Evolutionary conservation across 2,797 vertebrate species (phyloP).

Genomic region (Anguilla anguilla): DNA sequence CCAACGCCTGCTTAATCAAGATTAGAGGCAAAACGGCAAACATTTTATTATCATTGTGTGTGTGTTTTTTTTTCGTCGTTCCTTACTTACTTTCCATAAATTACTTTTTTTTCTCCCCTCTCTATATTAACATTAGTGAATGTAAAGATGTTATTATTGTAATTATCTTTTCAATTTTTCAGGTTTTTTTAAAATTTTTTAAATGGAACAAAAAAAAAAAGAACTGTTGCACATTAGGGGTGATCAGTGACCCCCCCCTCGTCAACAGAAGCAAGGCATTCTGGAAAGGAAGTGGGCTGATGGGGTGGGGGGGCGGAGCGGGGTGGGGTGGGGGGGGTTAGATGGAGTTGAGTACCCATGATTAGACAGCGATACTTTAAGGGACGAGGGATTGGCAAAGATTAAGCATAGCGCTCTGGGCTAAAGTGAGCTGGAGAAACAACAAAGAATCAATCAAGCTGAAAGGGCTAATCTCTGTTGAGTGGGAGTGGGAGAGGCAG

Average conservation of each 20-base stretch:
- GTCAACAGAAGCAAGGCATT: background rate
- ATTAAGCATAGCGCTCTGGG: constrained; percentile 8
- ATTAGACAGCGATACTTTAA: constrained; percentile 2
- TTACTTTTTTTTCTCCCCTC: background rate
- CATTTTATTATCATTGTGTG: background rate
- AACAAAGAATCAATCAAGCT: constrained; percentile 9
- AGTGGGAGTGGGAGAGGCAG: background rate
- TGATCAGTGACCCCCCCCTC: background rate
- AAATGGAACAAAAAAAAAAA: background rate
- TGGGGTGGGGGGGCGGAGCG: background rate
- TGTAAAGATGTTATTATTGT: background rate
- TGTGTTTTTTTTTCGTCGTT: background rate
- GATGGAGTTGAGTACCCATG: constrained; percentile 17
- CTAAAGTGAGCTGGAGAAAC: background rate
- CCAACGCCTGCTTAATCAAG: constrained; percentile 16
- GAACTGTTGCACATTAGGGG: background rate
- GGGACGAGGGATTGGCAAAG: constrained; percentile 13
- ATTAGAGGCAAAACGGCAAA: constrained; percentile 42
- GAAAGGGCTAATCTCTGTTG: constrained; percentile 16
- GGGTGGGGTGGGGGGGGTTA: background rate
- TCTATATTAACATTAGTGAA: background rate
- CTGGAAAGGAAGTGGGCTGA: background rate
- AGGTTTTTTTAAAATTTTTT: background rate
- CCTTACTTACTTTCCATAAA: background rate
- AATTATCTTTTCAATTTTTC: background rate